Evolutionary conservation across 2,113 vertebrate genomes (phyloP), one percentile per base, ranked within the genome.

Genomic region (Pao palembangensis): DNA sequence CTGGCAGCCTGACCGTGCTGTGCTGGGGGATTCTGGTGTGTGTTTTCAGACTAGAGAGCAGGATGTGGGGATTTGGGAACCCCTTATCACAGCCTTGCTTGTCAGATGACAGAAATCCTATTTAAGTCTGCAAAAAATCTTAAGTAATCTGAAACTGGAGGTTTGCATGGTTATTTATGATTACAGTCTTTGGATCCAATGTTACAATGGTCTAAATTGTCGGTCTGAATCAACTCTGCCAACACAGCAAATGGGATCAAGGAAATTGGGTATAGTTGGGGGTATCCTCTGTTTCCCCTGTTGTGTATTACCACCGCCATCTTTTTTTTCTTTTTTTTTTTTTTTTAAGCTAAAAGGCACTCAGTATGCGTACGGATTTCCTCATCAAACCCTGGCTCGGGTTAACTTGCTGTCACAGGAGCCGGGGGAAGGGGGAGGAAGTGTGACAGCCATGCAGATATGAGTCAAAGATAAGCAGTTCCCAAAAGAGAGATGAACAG

Each of bases 361-460:
- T 59, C 28, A 50, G 17, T 23, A 23, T 54, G 61, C 16, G 20
- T 28, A 53, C 41, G 3, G 31, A 21, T 25, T 51, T 20, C 52
- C 20, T 31, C 46, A 46, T 54, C 12, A 75, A 54, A 73, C 62
- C 57, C 47, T 48, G 60, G 49, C 48, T 56, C 46, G 18, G 54
- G 64, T 13, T 19, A 56, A 59, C 61, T 50, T 55, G 53, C 69
- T 78, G 71, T 73, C 68, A 66, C 66, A 19, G 20, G 10, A 51
- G 61, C 51, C 60, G 4, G 34, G 14, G 62, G 63, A 67, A 57
- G 61, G 31, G 6, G 41, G 53, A 56, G 71, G 65, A 59, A 50
- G 57, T 76, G 76, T 81, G 75, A 76, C 73, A 82, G 69, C 70
- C 63, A 50, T 55, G 78, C 60, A 85, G 79, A 85, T 76, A 76